These are phyloP conservation scores for Leptoteleia sp. DNA, from an alignment of 1,140 invertebrate genomes.

Conservation along the genomic window DNA sequence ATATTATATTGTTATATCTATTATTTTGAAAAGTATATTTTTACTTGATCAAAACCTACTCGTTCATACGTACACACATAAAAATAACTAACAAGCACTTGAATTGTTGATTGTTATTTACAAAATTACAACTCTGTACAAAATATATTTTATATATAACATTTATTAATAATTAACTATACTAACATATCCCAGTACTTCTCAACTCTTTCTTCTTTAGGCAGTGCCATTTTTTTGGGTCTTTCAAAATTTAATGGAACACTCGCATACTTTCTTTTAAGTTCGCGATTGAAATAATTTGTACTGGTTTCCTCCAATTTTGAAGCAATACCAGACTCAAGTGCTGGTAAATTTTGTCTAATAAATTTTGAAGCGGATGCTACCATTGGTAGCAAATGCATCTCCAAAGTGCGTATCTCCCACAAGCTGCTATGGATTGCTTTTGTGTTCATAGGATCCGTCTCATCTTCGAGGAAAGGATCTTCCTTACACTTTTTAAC, in stretches of 20 bases:
- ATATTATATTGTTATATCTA: no score
- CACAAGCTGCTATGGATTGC: constrained; percentile 94
- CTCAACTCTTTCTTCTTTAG: constrained; percentile 80
- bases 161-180: background rate
- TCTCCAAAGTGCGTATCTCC: constrained; percentile 91
- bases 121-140: no score
- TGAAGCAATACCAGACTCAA: constrained; percentile 86
- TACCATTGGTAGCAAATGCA: constrained; percentile 88
- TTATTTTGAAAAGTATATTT: no score
- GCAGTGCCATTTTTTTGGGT: constrained; percentile 80
- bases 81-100: no score
- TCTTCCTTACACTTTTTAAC: constrained; percentile 81
- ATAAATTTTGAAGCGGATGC: constrained; percentile 87
- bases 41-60: no score
- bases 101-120: no score
- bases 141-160: background rate
- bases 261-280: constrained; percentile 84
- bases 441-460: constrained; percentile 87
- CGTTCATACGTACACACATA: no score
- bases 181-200: constrained; percentile 81
- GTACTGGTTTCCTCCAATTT: constrained; percentile 83
- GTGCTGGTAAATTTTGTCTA: constrained; percentile 83
- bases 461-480: constrained; percentile 91
- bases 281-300: constrained; percentile 84
- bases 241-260: constrained; percentile 85